These are phyloP conservation scores for Himalopsyche anomala DNA, from an alignment of 2,888 invertebrate species.

Conservation along the genomic window DNA sequence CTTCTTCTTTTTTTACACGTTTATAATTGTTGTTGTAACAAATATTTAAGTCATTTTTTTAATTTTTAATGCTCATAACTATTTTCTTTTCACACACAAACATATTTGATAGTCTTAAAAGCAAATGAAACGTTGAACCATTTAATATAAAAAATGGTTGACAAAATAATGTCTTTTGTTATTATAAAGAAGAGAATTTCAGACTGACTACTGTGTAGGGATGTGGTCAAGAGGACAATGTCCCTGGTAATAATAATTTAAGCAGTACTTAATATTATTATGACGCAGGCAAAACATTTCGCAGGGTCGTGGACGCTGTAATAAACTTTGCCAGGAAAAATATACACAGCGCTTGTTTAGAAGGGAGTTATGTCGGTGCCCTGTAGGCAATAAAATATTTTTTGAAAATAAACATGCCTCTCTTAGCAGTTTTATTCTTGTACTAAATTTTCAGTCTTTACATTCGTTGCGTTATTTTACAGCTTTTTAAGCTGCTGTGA, in stretches of 20 bases:
- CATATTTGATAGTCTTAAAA: too few species aligned
- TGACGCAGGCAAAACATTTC: conserved; percentile 47
- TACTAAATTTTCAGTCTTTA: conserved; percentile 56
- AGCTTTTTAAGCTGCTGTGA: conserved; percentile 50
- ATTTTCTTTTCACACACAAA: too few species aligned
- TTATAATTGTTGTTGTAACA: too few species aligned
- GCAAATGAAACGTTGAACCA: too few species aligned
- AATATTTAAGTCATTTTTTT: too few species aligned
- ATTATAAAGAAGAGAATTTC: too few species aligned
- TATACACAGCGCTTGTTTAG: conserved; percentile 43
- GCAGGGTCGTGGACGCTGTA: background rate
- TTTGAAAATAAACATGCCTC: conserved; percentile 62
- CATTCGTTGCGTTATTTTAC: conserved; percentile 54
- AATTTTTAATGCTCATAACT: too few species aligned
- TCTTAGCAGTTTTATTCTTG: conserved; percentile 57
- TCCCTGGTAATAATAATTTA: conserved; percentile 42
- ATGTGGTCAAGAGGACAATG: conserved; percentile 37
- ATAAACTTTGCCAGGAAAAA: conserved; percentile 50
- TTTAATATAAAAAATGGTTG: too few species aligned
- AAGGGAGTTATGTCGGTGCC: conserved; percentile 57
- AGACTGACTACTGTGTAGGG: background rate
- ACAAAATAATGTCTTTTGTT: too few species aligned
- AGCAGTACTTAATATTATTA: conserved; percentile 47
- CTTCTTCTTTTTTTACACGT: too few species aligned
- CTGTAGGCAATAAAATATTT: conserved; percentile 58